Evolutionary conservation across 2,797 vertebrate species (phyloP).

Genomic region (Streptopelia turtur): DNA sequence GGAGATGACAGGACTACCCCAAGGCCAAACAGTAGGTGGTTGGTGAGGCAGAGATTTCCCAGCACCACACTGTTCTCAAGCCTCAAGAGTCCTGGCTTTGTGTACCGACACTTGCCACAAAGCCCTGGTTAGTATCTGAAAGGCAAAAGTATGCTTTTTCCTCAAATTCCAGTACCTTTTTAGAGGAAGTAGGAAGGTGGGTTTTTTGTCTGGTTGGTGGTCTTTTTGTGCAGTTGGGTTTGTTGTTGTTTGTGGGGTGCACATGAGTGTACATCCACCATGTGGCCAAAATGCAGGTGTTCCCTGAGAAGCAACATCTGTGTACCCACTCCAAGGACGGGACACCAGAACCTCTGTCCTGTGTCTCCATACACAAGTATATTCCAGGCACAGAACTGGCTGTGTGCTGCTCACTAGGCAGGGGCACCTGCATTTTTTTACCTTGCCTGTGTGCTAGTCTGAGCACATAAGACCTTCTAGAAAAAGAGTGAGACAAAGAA

Average conservation of each 20-base stretch:
- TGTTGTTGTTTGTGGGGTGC: no score
- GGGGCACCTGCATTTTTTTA: not conserved
- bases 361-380: not conserved
- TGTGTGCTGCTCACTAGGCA: not conserved
- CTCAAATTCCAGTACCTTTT: not conserved
- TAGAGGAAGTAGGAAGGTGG: not conserved
- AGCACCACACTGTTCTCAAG: not conserved
- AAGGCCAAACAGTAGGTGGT: conserved; percentile 8
- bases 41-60: conserved; percentile 12
- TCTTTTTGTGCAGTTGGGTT: no score
- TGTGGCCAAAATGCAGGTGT: not conserved
- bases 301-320: not conserved
- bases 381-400: not conserved
- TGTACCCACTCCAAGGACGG: not conserved
- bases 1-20: not conserved
- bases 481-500: not conserved
- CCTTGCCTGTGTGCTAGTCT: not conserved
- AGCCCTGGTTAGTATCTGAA: not conserved
- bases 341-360: not conserved
- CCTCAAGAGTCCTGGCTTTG: not conserved
- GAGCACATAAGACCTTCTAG: not conserved
- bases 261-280: not conserved
- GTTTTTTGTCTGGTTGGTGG: not conserved
- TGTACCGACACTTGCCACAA: not conserved
- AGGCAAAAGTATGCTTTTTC: not conserved